Percentiles rank a stretch among this genome's conserved stretches.
These are phyloP conservation scores for Heterotis niloticus DNA, from an alignment of 2,113 vertebrate species.

Conservation along the genomic window DNA sequence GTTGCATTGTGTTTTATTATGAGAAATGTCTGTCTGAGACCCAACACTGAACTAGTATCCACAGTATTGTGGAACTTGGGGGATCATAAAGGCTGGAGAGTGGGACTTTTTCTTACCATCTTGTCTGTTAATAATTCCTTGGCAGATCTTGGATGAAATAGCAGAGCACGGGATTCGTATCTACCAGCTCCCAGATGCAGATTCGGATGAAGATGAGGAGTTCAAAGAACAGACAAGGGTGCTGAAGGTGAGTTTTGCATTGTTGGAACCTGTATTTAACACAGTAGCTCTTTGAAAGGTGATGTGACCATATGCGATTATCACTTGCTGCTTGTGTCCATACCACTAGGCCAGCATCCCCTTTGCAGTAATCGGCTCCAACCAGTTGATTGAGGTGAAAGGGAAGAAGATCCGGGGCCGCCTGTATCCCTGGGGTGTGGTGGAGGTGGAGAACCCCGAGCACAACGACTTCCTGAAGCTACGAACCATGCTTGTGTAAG, in stretches of 20 bases:
- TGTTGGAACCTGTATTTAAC: neutral
- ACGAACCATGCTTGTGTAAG: constrained; percentile 81
- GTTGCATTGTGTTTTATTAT: too few relatives aligned
- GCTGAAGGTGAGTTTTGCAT: constrained; percentile 65
- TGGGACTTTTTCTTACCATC: neutral
- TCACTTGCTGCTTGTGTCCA: neutral
- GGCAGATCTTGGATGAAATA: constrained; percentile 84
- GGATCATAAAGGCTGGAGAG: neutral
- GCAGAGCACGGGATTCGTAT: constrained; percentile 84
- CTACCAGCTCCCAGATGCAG: constrained; percentile 87
- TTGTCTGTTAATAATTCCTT: neutral
- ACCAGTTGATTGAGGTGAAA: constrained; percentile 87
- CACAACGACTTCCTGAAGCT: constrained; percentile 89
- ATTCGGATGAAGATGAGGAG: constrained; percentile 92
- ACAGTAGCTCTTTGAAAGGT: neutral
- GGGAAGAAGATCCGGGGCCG: constrained; percentile 84
- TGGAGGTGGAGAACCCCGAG: constrained; percentile 85
- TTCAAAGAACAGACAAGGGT: constrained; percentile 91
- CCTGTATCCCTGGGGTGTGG: constrained; percentile 77
- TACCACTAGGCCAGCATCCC: constrained; percentile 73
- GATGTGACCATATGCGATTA: neutral
- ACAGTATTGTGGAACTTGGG: too few relatives aligned
- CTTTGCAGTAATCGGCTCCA: constrained; percentile 80
- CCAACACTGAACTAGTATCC: neutral
- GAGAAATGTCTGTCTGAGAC: too few relatives aligned